Percentiles rank a stretch among this genome's conserved stretches.
Evolutionary conservation across 2,797 vertebrate genomes (phyloP).

Genomic region (Chaunax sp.): DNA sequence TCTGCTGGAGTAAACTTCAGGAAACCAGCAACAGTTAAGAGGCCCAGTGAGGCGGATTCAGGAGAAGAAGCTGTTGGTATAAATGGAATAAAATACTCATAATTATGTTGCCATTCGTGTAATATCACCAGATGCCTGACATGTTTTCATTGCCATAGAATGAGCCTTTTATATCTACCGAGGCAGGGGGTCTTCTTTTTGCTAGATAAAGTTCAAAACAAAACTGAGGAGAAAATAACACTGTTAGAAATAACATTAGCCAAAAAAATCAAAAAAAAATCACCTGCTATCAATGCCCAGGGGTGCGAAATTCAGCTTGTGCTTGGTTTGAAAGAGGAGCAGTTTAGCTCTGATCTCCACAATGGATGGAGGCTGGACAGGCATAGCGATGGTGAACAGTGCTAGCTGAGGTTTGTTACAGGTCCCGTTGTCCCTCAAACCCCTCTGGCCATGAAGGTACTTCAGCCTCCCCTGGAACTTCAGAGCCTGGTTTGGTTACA

Average conservation of each 20-base stretch:
- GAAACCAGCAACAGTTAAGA: neutral
- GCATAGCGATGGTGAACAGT: conserved; percentile 84
- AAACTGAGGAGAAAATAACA: neutral
- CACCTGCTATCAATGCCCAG: conserved; percentile 84
- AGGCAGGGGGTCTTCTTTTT: too few species aligned
- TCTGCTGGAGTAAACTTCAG: neutral
- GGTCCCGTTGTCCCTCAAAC: conserved; percentile 56
- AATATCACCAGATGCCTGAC: too few species aligned
- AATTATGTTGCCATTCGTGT: too few species aligned
- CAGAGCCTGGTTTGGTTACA: conserved; percentile 76
- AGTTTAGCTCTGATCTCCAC: conserved; percentile 86
- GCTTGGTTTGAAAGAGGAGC: conserved; percentile 87
- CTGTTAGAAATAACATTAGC: neutral
- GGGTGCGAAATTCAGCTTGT: conserved; percentile 91
- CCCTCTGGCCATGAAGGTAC: conserved; percentile 82
- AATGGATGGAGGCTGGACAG: conserved; percentile 83
- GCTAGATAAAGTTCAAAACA: too few species aligned
- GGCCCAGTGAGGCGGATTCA: neutral
- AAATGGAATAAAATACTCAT: too few species aligned
- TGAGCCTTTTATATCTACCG: too few species aligned
- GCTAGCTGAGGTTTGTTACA: conserved; percentile 76
- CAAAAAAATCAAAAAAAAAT: neutral
- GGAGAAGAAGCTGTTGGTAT: too few species aligned
- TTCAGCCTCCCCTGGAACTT: conserved; percentile 87
- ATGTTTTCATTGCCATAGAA: too few species aligned